Evolutionary conservation across 2,888 invertebrate genomes (phyloP).

Genomic region (Herminia tarsipennalis): DNA sequence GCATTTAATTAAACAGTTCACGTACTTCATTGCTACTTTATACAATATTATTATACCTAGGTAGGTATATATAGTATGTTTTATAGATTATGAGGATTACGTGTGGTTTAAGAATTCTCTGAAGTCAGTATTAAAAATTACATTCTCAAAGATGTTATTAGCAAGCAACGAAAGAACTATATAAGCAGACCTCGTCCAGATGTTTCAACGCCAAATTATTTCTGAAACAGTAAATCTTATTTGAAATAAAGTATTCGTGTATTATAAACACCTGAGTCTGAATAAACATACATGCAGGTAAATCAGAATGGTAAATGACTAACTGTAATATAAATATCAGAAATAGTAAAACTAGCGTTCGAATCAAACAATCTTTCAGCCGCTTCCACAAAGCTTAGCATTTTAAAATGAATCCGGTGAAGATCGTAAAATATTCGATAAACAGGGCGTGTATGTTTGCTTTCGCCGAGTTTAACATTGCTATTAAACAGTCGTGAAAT

Average conservation of each 20-base stretch:
- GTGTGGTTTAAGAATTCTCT: constrained; percentile 30
- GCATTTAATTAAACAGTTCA: no score
- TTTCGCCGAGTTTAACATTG: constrained; percentile 84
- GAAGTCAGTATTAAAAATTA: constrained; percentile 48
- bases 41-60: no score
- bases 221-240: constrained; percentile 76
- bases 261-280: constrained; percentile 81
- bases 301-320: constrained; percentile 84
- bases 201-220: constrained; percentile 75
- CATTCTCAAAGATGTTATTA: constrained; percentile 44
- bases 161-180: constrained; percentile 53
- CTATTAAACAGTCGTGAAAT: constrained; percentile 85
- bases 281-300: constrained; percentile 80
- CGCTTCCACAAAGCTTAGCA: constrained; percentile 77
- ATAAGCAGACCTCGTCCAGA: constrained; percentile 65
- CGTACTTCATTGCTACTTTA: no score
- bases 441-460: constrained; percentile 83
- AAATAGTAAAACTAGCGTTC: constrained; percentile 74
- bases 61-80: no score
- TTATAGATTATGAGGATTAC: no score
- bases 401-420: constrained; percentile 82
- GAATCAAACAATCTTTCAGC: constrained; percentile 80
- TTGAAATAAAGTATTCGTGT: constrained; percentile 78
- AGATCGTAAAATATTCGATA: constrained; percentile 85
- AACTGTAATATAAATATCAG: constrained; percentile 83